Evolutionary conservation across 1,140 invertebrate genomes (phyloP), one percentile per base, ranked within the genome.

Genomic region (Ephestia elutella): DNA sequence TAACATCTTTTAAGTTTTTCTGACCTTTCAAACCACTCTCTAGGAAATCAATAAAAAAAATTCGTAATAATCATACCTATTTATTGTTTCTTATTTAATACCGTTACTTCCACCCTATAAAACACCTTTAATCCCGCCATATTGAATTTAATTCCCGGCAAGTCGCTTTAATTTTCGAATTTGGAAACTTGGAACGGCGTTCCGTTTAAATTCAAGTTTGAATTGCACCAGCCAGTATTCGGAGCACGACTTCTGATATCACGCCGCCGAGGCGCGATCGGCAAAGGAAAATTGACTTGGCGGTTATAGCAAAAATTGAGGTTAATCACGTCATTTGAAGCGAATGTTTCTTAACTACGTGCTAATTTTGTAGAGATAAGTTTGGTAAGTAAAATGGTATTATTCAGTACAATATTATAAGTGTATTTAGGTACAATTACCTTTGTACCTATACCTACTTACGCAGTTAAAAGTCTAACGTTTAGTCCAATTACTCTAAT

Each of bases 131-230:
- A 44, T 44, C 35, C 77, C 73, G 73, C 78, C 80, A 86, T 80
- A 78, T 82, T 83, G 80, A 78, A 79, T 85, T 85, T 85, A 87
- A 85, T 83, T 85, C 75, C 68, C 75, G 70, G 65, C 74, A 80
- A 85, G 73, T 78, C 78, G 78, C 70, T 80, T 80, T 80, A 84
- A 87, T 83, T 87, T 87, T 78, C 82, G 78, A 87, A 87, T 84
- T 86, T 78, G 67, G 82, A 82, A 84, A 87, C 82, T 87, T 85
- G 75, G 78, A 72, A 59, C 68, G 68, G 50, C 70, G 73, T 72
- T 77, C 75, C 71, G 83, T 86, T 85, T 82, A 78, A 78, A 78
- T 80, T 79, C 71, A 75, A 80, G 72, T 82, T 75, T 67, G 70
- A 67, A 71, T 71, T 69, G 64, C 65, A 62, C 62, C 65, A 68